Base-by-base conservation (phyloP, 2,888 invertebrate genomes). In the Zhengitettix transpicula region DNA sequence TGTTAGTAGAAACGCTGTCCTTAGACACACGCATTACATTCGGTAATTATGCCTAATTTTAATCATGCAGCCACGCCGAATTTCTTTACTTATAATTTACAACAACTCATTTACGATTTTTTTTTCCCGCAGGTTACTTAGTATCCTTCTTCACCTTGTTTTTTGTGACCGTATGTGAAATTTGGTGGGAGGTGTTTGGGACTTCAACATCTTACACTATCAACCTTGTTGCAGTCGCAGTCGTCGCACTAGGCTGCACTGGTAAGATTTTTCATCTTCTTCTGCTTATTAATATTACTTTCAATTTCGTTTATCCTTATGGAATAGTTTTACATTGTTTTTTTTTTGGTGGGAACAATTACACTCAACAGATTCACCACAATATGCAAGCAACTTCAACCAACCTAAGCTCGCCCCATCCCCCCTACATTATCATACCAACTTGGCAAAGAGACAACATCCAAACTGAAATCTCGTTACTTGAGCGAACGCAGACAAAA, bases 211-310 rank as follows among this genome's bases (percentile, higher is more conserved):
- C 91, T 0, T 94, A 94, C 69, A 83, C 81, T 28, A 84, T 90
- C 57, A 92, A 90, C 72, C 76, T 93, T 68, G 79, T 87, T 1
- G 90, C 90, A 0, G 87, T 93, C 10, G 89, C 89, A 10, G 77
- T 90, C 52, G 89, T 92, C 0, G 89, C 93, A 1, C 81, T 93
- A 61, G 92, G 92, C 9, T 92, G 92, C 69, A 92, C 92, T 72
- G 81, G 82, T 82, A 72, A 52, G 56, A 5, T n/a, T 40, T 1
- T 57, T 47, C 9, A 15, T 52, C 10, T 12, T 15, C 52, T 52
- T 12, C 9, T 10, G 10, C 10, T 10, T 12, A 2, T 47, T 14
- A 47, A 8, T 47, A 47, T 47, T 47, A 47, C n/a, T 47, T 28
- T 28, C 2, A 28, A 28, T 28, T 28, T 28, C 7, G 28, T 28